Evolutionary conservation across 2,113 vertebrate genomes (phyloP).

Genomic region (Aegotheles bennettii): DNA sequence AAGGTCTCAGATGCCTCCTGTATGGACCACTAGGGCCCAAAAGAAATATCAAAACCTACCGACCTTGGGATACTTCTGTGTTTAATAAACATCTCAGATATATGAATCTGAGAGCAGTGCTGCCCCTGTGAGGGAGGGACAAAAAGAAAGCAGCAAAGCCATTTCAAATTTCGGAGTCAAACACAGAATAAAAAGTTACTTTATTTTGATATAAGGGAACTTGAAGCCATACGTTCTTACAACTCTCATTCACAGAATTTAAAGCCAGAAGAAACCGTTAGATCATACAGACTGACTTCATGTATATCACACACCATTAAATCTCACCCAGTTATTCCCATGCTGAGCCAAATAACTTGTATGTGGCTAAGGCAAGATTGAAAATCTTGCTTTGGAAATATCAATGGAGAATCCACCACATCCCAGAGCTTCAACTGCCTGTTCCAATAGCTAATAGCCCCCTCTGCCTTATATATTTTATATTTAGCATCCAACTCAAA

Average conservation of each 20-base stretch:
- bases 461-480: background rate
- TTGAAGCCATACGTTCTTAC: background rate
- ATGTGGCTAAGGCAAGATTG: background rate
- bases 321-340: background rate
- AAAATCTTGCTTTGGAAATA: background rate
- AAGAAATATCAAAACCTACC: slow-evolving; percentile 6
- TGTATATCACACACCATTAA: background rate
- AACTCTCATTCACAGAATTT: background rate
- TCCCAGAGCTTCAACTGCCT: background rate
- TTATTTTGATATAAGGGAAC: background rate
- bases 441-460: background rate
- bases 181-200: background rate
- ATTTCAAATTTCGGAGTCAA: background rate
- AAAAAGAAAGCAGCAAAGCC: background rate
- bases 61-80: background rate
- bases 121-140: background rate
- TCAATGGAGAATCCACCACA: background rate
- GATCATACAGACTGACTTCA: background rate
- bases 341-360: background rate
- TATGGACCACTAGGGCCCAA: background rate
- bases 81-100: background rate
- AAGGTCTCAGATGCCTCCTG: background rate
- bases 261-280: background rate
- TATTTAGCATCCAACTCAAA: background rate
- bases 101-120: background rate